Evolutionary conservation across 2,113 vertebrate species (phyloP), one percentile per base, ranked within the genome.

Genomic region (Lota lota): DNA sequence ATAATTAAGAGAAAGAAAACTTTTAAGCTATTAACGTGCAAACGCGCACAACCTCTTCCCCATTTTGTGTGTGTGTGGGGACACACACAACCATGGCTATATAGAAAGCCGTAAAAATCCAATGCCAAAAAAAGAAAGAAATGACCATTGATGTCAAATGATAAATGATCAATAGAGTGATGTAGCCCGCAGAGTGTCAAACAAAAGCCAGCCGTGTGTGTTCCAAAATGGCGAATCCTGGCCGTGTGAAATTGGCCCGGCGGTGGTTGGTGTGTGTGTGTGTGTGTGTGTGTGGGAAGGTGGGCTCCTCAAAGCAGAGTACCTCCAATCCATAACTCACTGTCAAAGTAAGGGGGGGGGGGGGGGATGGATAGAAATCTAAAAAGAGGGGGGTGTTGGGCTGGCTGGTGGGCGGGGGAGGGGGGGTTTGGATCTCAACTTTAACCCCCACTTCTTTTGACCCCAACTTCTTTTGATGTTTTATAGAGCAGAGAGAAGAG

Each of bases 381-480:
- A 33, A 6, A 66, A 79, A 47, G 57, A 18, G 18, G 70, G 70
- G 72, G 73, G 67, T 33, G 28, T 33, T 33, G 70, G 67, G 59
- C 69, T 54, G 33, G 24, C 40, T 47, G 40, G 6, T 12, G 40
- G 8, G 40, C 14, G 77, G 56, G 47, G 59, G 70, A n/a, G 66
- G 73, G 66, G 57, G 24, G n/a, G 28, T 60, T 79, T 47, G 40
- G 63, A 73, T 69, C 76, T 87, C 84, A 88, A 84, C 88, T 88
- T 84, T 88, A 82, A 88, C 85, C 88, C 83, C 79, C 53, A 56
- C 53, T 19, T n/a, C 40, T 47, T 47, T 47, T 18, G 16, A 56
- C 53, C 16, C 12, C 18, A 59, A 14, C 77, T 21, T 81, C 84
- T 81, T 90, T 90, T 88, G 88, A 90, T 88, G 84, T 88, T 87